Conservation (phyloP, 2,113 vertebrate species). For the Stictonetta naevosa region DNA sequence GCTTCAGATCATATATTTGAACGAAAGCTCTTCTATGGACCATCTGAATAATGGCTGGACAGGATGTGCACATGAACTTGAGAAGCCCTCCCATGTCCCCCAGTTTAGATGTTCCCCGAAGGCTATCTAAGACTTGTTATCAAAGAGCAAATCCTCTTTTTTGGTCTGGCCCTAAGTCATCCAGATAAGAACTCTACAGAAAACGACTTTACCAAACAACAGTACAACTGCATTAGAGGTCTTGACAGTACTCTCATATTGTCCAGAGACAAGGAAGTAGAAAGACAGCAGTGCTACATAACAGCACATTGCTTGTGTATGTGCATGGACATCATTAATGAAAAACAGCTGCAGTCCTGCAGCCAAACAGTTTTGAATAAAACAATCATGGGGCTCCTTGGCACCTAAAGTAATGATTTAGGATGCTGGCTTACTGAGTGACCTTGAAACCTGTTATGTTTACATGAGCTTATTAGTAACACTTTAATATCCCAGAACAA, state of each 20-base stretch:
- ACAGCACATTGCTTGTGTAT: not conserved
- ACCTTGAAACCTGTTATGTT: conserved; percentile 17
- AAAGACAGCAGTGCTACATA: conserved; percentile 1
- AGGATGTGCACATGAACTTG: rapidly evolving
- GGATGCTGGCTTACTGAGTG: not conserved
- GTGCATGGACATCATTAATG: not conserved
- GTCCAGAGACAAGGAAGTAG: not conserved
- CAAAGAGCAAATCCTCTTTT: not conserved
- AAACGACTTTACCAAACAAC: not conserved
- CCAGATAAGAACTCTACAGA: not conserved
- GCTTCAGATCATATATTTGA: not conserved
- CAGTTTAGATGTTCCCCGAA: not conserved
- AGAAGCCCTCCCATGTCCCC: rapidly evolving
- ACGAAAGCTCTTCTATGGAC: not conserved
- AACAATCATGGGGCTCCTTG: conserved; percentile 38
- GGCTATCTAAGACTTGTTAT: not conserved
- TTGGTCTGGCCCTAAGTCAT: not conserved
- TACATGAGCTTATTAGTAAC: not conserved
- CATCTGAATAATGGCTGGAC: not conserved
- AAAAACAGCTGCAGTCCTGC: not conserved
- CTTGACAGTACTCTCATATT: not conserved
- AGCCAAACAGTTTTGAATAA: conserved; percentile 32
- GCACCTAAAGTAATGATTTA: conserved; percentile 47
- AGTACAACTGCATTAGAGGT: not conserved
- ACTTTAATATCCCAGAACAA: not conserved